A percentile compares a stretch with the other conserved stretches of the same genome.
phyloP scores from a whole-genome alignment of 2,888 invertebrate genomes.

The Aquatica leii region DNA sequence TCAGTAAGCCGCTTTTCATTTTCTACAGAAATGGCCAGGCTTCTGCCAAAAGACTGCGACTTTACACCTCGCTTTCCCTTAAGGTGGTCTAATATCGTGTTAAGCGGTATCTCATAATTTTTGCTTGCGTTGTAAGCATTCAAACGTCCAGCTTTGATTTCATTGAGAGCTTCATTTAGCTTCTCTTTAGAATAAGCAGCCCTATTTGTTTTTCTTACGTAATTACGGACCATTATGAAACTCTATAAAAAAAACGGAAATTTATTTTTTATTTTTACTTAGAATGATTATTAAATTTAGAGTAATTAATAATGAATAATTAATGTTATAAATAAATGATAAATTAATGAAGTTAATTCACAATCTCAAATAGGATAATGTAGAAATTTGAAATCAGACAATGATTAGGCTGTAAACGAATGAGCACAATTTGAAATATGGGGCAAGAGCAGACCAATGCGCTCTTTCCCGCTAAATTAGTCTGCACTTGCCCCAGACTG shows the following conservation, averaged over 20 bases:
- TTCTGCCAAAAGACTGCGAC: conserved; percentile 42
- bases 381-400: too few relatives aligned
- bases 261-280: background rate
- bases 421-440: too few relatives aligned
- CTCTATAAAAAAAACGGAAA: background rate
- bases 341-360: too few relatives aligned
- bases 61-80: conserved; percentile 39
- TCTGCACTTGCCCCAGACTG: background rate
- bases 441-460: too few relatives aligned
- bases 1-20: conserved; percentile 44
- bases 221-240: conserved; percentile 32
- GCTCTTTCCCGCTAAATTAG: too few relatives aligned
- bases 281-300: background rate
- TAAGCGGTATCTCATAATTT: conserved; percentile 37
- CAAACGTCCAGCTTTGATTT: conserved; percentile 27
- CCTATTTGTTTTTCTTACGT: conserved; percentile 26
- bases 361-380: too few relatives aligned
- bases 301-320: background rate
- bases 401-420: too few relatives aligned
- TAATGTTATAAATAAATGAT: background rate
- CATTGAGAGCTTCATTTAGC: conserved; percentile 31
- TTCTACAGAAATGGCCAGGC: conserved; percentile 42
- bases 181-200: conserved; percentile 27
- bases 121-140: conserved; percentile 29
- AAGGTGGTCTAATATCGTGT: conserved; percentile 39